phyloP scores from a whole-genome alignment of 1,140 invertebrate species.

The Littorina saxatilis region DNA sequence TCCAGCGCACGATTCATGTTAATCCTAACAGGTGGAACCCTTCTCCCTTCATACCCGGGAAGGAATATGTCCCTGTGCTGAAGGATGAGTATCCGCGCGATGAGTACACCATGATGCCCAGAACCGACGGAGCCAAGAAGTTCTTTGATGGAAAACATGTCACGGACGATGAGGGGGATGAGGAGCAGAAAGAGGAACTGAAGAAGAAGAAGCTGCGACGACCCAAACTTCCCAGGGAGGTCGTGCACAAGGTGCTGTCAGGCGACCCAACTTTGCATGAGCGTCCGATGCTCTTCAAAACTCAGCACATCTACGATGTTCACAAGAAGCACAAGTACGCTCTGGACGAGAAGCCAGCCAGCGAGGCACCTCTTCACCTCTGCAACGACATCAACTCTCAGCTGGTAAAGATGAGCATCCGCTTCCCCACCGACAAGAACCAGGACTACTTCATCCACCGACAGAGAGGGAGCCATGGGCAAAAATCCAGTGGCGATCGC shows the following conservation, averaged over 20 bases:
- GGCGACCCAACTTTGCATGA: conserved; percentile 55
- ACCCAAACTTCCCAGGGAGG: conserved; percentile 60
- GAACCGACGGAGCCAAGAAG: conserved; percentile 57
- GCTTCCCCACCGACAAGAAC: conserved; percentile 21
- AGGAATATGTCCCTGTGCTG: conserved; percentile 65
- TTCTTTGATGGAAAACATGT: conserved; percentile 65
- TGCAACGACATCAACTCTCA: conserved; percentile 67
- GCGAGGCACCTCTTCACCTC: conserved; percentile 65
- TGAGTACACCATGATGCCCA: conserved; percentile 70
- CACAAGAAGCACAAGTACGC: conserved; percentile 67
- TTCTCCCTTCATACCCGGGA: conserved; percentile 60
- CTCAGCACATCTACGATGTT: conserved; percentile 68
- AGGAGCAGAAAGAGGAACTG: conserved; percentile 52
- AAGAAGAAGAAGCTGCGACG: conserved; percentile 55
- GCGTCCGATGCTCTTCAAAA: conserved; percentile 70
- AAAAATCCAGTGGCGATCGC: neutral
- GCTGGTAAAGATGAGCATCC: conserved; percentile 62
- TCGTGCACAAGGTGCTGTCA: conserved; percentile 52
- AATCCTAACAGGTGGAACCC: conserved; percentile 69
- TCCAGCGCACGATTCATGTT: conserved; percentile 38
- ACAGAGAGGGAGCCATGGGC: conserved; percentile 24
- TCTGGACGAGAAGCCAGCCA: conserved; percentile 52
- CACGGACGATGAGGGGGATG: conserved; percentile 37
- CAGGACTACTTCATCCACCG: conserved; percentile 21
- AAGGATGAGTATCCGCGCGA: conserved; percentile 72